Evolutionary conservation across 2,113 vertebrate species (phyloP), one percentile per base, ranked within the genome.

Genomic region (Sclerurus mexicanus): DNA sequence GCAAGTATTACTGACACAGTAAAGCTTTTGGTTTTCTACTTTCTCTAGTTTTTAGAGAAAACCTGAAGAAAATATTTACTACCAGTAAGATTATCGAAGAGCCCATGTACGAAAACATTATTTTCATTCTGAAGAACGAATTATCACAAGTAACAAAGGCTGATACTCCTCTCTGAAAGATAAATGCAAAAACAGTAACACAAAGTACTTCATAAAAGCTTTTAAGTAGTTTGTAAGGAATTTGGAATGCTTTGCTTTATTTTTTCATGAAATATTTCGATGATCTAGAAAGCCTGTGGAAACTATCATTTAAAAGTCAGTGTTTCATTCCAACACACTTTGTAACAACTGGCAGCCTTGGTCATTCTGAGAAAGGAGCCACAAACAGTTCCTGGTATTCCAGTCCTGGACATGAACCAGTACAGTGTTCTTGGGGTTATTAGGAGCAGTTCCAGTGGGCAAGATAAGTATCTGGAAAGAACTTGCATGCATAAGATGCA

Each of bases 311-410:
- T 64, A 12, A 72, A 75, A 69, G 15, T 71, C 21, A 86, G 60
- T 44, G 55, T 7, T 50, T 74, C 37, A 62, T 66, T 42, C 49
- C 44, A 53, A 73, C 0, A 4, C 27, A 63, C 40, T 88, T 44
- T 60, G 76, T 86, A 68, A 69, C 77, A 53, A 53, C n/a, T 37
- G 72, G 80, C 75, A 82, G 92, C 44, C 87, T 77, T 75, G 52
- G 76, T 30, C 44, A 31, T 82, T 88, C 87, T 44, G 53, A 73
- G 89, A 89, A 89, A 87, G 90, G 20, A 88, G 78, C 67, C 94
- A 94, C 53, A 40, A 68, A 88, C 37, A 93, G 90, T 68, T 95
- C 72, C 82, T 71, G 35, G 64, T 80, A 93, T 77, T 95, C 60
- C 86, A 90, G 60, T 40, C 46, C 90, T 82, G 91, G 89, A 83